Conservation (phyloP, 1,140 invertebrate species). For the Dryas iulia region DNA sequence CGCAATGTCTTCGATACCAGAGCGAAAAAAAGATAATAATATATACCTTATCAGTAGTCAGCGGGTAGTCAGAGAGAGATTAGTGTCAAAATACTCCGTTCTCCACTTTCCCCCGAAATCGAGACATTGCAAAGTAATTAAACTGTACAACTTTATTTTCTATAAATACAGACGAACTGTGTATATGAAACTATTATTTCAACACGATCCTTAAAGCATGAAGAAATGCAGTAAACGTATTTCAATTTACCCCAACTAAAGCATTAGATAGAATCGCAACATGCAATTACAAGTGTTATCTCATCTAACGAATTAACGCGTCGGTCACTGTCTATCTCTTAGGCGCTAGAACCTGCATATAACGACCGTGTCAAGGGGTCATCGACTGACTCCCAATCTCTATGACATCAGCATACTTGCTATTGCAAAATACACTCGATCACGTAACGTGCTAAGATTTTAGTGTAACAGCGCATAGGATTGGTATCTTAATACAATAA, state of each 20-base stretch:
- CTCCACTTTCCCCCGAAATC: no score
- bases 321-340: constrained; percentile 57
- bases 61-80: no score
- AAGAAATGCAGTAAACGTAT: not conserved
- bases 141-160: no score
- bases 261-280: constrained; percentile 19
- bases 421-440: constrained; percentile 74
- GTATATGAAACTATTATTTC: no score
- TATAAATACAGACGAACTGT: no score
- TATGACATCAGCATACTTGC: constrained; percentile 74
- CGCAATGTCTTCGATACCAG: no score
- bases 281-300: constrained; percentile 33
- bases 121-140: no score
- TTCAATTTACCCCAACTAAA: constrained; percentile 13
- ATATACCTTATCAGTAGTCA: no score
- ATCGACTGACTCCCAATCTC: constrained; percentile 71
- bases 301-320: constrained; percentile 45
- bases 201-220: no score
- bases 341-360: constrained; percentile 42
- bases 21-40: no score
- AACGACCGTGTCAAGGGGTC: constrained; percentile 72
- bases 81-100: no score
- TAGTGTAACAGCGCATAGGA: constrained; percentile 11
- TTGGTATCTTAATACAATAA: not conserved
- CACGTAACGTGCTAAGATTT: constrained; percentile 58